Conservation (phyloP, 2,113 vertebrate species). For the Onychostruthus taczanowskii region DNA sequence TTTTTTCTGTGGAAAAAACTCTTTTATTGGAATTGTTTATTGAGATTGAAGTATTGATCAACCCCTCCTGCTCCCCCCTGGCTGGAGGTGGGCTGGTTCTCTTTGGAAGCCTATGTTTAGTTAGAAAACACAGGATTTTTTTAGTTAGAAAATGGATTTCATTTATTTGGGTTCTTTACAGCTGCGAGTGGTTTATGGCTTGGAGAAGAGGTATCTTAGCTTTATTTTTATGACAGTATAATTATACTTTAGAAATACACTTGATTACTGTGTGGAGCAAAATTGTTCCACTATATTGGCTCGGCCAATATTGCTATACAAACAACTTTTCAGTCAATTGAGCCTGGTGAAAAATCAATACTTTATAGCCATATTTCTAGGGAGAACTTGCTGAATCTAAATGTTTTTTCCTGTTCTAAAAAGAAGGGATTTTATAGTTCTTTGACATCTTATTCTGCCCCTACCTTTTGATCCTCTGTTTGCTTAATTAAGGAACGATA, state of each 20-base stretch:
- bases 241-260: constrained; percentile 93
- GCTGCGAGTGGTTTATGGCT: constrained; percentile 76
- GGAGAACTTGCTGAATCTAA: constrained; percentile 83
- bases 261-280: constrained; percentile 83
- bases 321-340: constrained; percentile 99
- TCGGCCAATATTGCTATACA: constrained; percentile 95
- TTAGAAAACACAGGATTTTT: constrained; percentile 60
- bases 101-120: constrained; percentile 73
- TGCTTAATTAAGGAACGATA: constrained; percentile 37
- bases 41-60: constrained; percentile 95
- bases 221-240: constrained; percentile 94
- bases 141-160: constrained; percentile 76
- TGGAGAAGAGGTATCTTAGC: constrained; percentile 85
- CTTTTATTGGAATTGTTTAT: constrained; percentile 87
- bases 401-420: constrained; percentile 68
- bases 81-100: constrained; percentile 71
- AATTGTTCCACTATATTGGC: constrained; percentile 88
- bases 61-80: constrained; percentile 76
- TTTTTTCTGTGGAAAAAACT: constrained; percentile 73
- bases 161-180: constrained; percentile 76
- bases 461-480: neutral
- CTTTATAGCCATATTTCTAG: constrained; percentile 81
- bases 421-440: constrained; percentile 37
- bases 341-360: constrained; percentile 92
- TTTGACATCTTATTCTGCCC: constrained; percentile 28